Conservation (phyloP, 2,888 invertebrate species). For the Tinea pellionella region DNA sequence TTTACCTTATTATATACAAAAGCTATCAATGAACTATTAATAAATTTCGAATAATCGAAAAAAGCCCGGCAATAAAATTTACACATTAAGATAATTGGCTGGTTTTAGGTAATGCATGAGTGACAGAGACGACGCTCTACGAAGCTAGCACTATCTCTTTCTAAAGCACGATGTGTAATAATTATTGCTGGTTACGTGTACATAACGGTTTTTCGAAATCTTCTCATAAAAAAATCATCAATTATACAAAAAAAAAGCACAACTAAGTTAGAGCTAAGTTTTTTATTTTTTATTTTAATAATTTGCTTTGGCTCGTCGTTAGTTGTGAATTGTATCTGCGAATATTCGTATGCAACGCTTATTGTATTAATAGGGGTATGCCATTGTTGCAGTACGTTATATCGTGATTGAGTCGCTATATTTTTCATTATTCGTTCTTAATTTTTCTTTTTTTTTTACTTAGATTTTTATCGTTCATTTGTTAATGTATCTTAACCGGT, state of each 20-base stretch:
- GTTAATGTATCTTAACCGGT: too few relatives aligned
- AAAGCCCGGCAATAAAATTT: too few relatives aligned
- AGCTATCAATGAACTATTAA: conserved; percentile 26
- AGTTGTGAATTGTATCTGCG: conserved; percentile 27
- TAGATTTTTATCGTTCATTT: not conserved
- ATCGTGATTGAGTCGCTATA: conserved; percentile 60
- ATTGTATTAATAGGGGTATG: conserved; percentile 65
- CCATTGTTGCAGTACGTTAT: conserved; percentile 63
- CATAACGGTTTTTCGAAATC: not conserved
- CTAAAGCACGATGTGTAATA: too few relatives aligned
- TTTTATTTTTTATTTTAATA: not conserved
- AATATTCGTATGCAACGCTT: conserved; percentile 67
- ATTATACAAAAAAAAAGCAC: too few relatives aligned
- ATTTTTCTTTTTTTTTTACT: conserved; percentile 20
- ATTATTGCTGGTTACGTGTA: too few relatives aligned
- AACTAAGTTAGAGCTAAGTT: conserved; percentile 8
- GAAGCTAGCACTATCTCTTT: too few relatives aligned
- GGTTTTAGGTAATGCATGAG: too few relatives aligned
- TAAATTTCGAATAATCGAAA: too few relatives aligned
- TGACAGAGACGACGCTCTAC: too few relatives aligned
- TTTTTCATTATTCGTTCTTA: conserved; percentile 20
- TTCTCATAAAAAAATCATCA: not conserved
- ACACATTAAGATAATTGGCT: too few relatives aligned
- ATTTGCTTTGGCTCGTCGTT: not conserved
- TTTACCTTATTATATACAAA: conserved; percentile 39